A percentile compares a stretch with the other conserved stretches of the same genome.
Conservation (phyloP, 2,797 vertebrate genomes). For the Lutjanus campechanus region DNA sequence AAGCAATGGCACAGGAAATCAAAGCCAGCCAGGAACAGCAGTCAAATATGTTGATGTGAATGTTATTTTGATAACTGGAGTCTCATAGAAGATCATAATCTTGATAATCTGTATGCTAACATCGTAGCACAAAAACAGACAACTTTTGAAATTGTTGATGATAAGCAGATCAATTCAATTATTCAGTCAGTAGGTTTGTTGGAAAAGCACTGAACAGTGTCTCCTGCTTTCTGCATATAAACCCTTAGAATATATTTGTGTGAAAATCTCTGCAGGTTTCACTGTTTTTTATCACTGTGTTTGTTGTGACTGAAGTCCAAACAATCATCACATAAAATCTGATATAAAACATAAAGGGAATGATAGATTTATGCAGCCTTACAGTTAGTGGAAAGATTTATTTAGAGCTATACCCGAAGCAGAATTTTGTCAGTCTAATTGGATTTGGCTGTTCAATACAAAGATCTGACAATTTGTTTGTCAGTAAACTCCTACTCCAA, state of each 20-base stretch:
- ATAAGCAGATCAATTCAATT: not conserved
- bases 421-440: no score
- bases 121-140: not conserved
- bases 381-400: not conserved
- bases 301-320: not conserved
- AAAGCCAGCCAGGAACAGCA: slow-evolving; percentile 1
- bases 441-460: no score
- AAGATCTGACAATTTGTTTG: no score
- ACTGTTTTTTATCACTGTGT: not conserved
- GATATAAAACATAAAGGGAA: not conserved
- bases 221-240: not conserved
- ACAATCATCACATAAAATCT: not conserved
- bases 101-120: not conserved
- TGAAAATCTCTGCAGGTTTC: not conserved
- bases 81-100: not conserved
- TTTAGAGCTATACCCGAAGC: no score
- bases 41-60: not conserved
- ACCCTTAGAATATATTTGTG: not conserved
- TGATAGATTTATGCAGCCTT: not conserved
- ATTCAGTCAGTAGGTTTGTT: not conserved
- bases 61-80: slow-evolving; percentile 5
- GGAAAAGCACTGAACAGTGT: slow-evolving; percentile 3
- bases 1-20: slow-evolving; percentile 10
- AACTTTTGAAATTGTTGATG: not conserved
- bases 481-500: no score